Base-by-base conservation (phyloP, 1,140 invertebrate species). In the Lasioglossum albipes region DNA sequence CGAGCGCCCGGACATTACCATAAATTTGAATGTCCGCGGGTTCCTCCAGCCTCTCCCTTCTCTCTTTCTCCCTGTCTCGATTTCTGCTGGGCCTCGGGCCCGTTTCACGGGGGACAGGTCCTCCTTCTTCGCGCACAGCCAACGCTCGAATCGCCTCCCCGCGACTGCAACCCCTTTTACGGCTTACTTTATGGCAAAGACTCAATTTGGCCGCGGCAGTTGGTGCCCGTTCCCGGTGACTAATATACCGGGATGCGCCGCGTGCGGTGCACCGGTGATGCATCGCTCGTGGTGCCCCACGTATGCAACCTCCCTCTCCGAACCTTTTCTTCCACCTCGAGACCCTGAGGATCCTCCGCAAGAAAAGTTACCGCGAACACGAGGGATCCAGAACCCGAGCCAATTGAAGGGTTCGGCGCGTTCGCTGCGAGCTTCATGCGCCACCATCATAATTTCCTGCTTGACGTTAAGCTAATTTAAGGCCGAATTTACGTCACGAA, bases 161-260 rank as follows among this genome's bases (percentile, higher is more conserved):
- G 71, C 84, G 79, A 84, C 81, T 83, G 78, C 78, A 82, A 77
- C 82, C 80, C 82, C 85, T 82, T 84, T 85, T 88, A 93, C 89
- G 87, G 90, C 90, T 93, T 92, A 92, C 87, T 93, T 92, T 93
- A 93, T 93, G 91, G 92, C 91, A 90, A 93, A 89, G 91, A 92
- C 92, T 93, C 91, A 93, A 92, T 93, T 93, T 91, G 90, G 89
- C 82, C 83, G n/a, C 82, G 88, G 86, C 88, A 81, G 86, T 89
- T 87, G 86, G 79, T 83, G 84, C 79, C 67, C 85, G 81, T 83
- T 87, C 65, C 71, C 80, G 75, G 83, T 90, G 89, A 90, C 88
- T 90, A 90, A 89, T 90, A 90, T 89, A 89, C 83, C 86, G 83
- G 57, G 87, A 85, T 76, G 82, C 88, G 82, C 86, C 81, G 77